A percentile compares a stretch with the other conserved stretches of the same genome.
These are phyloP conservation scores for Portunus trituberculatus DNA, from an alignment of 1,140 invertebrate genomes.

Conservation along the genomic window DNA sequence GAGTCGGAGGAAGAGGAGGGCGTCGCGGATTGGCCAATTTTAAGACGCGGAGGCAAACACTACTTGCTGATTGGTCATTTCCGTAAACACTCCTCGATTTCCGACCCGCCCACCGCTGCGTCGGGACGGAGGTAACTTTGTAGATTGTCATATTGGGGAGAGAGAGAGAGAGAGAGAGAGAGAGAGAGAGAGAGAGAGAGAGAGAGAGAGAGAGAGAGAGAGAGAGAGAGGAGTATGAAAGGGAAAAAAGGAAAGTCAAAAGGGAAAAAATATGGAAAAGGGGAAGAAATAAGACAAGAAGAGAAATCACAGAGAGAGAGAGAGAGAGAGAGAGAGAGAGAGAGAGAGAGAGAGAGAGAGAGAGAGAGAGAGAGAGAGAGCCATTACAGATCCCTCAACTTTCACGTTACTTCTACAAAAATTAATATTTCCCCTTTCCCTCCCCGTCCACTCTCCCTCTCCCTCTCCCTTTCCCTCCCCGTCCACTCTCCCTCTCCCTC, in stretches of 20 bases:
- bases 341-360: conserved; percentile 26
- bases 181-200: conserved; percentile 35
- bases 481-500: too few relatives aligned
- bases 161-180: conserved; percentile 44
- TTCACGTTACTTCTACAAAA: too few relatives aligned
- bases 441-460: too few relatives aligned
- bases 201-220: conserved; percentile 37
- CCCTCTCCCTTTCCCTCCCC: too few relatives aligned
- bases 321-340: background rate
- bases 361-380: conserved; percentile 3
- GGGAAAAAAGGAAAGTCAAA: background rate
- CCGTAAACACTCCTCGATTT: too few relatives aligned
- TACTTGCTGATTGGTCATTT: too few relatives aligned
- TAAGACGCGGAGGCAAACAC: too few relatives aligned
- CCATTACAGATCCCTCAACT: too few relatives aligned
- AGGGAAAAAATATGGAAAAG: background rate
- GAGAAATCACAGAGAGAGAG: background rate
- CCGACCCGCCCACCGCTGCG: too few relatives aligned
- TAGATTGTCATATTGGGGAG: background rate
- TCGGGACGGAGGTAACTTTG: too few relatives aligned
- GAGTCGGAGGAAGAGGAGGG: background rate
- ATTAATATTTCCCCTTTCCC: too few relatives aligned
- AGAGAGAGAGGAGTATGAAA: background rate
- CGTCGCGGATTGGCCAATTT: too few relatives aligned
- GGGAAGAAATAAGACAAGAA: background rate